phyloP scores from a whole-genome alignment of 1,140 invertebrate species.

The Drosophila pachea region DNA sequence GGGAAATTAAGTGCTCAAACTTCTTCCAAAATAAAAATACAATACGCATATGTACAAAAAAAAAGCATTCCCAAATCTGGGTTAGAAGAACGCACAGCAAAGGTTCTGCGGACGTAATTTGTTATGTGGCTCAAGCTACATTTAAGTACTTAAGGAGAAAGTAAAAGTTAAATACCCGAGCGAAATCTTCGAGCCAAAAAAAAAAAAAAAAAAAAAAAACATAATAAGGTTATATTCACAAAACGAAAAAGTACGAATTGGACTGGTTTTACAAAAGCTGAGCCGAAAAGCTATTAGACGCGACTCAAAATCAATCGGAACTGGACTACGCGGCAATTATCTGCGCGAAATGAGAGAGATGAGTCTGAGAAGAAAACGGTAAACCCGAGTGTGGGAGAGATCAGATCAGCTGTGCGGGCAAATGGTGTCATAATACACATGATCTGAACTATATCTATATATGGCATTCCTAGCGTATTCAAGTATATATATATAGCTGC shows the following conservation, averaged over 20 bases:
- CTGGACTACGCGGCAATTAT: no score
- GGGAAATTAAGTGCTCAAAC: constrained; percentile 32
- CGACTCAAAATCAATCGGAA: neutral
- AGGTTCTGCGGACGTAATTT: constrained; percentile 39
- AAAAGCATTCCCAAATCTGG: constrained; percentile 21
- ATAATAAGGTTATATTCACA: neutral
- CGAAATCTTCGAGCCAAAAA: constrained; percentile 11
- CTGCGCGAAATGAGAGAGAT: no score
- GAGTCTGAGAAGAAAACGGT: no score
- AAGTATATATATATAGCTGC: no score
- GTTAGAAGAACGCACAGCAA: constrained; percentile 26
- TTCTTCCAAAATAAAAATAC: constrained; percentile 14
- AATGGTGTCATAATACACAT: no score
- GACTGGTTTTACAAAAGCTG: neutral
- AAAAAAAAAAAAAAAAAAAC: constrained; percentile 4
- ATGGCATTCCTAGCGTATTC: no score
- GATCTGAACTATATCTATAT: no score
- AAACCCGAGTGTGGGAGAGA: no score
- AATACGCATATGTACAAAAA: neutral
- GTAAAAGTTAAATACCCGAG: constrained; percentile 39
- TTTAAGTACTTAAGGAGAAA: constrained; percentile 33
- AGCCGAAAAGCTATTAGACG: neutral
- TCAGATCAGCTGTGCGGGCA: no score
- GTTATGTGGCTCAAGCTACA: constrained; percentile 29
- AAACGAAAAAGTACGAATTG: neutral